phyloP scores from a whole-genome alignment of 23 tunicate genomes.

The Halocynthia aurantium region DNA sequence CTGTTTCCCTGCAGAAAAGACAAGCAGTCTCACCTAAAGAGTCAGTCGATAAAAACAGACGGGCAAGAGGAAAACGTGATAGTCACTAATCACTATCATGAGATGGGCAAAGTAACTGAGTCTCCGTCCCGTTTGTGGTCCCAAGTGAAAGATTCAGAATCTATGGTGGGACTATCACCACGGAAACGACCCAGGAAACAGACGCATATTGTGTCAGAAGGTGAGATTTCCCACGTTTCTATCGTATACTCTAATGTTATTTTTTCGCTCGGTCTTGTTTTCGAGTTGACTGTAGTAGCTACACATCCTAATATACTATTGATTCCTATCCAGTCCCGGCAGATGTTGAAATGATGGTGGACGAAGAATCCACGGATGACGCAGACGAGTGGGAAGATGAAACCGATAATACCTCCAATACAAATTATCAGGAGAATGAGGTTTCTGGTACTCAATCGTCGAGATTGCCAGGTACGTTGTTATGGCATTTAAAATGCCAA shows the following conservation, averaged over 20 bases:
- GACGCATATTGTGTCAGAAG: conserved; percentile 78
- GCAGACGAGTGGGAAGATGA: conserved; percentile 89
- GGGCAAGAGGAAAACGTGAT: no score
- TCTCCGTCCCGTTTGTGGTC: conserved; percentile 15
- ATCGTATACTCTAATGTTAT: no score
- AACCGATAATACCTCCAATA: no score
- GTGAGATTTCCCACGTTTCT: conserved; percentile 13
- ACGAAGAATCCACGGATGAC: conserved; percentile 83
- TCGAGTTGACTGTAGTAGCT: no score
- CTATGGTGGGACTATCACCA: conserved; percentile 54
- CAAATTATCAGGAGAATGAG: no score
- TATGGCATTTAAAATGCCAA: background rate
- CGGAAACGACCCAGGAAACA: conserved; percentile 88
- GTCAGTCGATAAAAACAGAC: no score
- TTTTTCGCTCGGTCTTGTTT: no score
- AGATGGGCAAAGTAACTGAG: no score
- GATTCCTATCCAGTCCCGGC: conserved; percentile 20
- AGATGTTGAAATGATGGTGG: conserved; percentile 38
- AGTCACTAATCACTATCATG: no score
- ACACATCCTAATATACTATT: background rate
- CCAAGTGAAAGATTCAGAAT: background rate
- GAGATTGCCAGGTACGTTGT: background rate
- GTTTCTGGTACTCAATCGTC: no score
- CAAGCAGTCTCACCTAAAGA: no score
- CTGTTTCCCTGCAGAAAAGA: no score